Evolutionary conservation across 2,888 invertebrate species (phyloP), one percentile per base, ranked within the genome.

Genomic region (Hesperia comma): DNA sequence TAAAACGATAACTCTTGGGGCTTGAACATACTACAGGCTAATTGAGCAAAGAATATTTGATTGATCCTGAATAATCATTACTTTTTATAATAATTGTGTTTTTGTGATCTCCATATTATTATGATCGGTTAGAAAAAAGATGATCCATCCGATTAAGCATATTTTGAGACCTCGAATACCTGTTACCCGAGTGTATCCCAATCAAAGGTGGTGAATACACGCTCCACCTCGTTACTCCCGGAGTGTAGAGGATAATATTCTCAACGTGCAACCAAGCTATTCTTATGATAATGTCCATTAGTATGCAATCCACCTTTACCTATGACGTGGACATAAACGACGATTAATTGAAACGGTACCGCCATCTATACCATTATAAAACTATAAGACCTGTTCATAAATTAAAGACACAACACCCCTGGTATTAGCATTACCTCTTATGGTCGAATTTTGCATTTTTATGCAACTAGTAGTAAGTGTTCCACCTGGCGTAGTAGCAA

Each of bases 281-380:
- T 63, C 49, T 63, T 49, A 63, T 57, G 63, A 37, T 56, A 63
- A 63, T 63, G 14, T n/a, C 37, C 56, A 63, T 64, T 51, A 41
- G 37, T 58, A 63, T 63, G 49, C 63, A 32, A 58, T 26, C 57
- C 63, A 51, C 58, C 53, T 58, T 58, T 64, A 12, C 63, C 26
- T 12, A 57, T 51, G 51, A 57, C 40, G 63, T 26, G 57, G 51
- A 51, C 63, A 57, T 41, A 40, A 51, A 40, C 51, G 51, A 32
- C 63, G 49, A 63, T 63, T 63, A 63, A 63, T 63, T 63, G 63
- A 63, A 57, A 57, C 40, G 57, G 43, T 49, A 57, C 40, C 63
- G 51, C 63, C 57, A 63, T 54, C 17, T 40, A 57, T 51, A 46
- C 15, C 49, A 57, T 57, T 63, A 57, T 57, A 17, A 46, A 46